phyloP scores from a whole-genome alignment of 2,113 vertebrate genomes.

The Eudorcas thomsonii region DNA sequence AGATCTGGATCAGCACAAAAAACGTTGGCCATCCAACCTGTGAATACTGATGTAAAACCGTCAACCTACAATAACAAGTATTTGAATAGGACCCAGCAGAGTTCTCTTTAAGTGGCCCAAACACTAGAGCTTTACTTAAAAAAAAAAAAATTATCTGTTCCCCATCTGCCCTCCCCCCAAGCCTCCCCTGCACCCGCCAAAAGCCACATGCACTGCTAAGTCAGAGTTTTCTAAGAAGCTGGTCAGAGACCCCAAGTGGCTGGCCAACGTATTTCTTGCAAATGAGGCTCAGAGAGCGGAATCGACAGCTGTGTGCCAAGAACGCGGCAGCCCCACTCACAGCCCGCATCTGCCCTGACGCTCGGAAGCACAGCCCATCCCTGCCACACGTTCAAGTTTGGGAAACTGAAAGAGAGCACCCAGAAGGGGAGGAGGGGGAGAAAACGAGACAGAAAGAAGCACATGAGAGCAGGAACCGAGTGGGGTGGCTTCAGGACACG shows the following conservation, averaged over 20 bases:
- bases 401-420: not conserved
- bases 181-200: not conserved
- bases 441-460: not conserved
- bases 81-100: not conserved
- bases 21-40: not conserved
- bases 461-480: not conserved
- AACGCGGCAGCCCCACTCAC: not conserved
- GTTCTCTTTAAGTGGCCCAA: not conserved
- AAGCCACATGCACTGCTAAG: not conserved
- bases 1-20: not conserved
- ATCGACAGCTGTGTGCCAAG: not conserved
- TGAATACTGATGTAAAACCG: not conserved
- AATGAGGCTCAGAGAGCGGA: not conserved
- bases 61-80: not conserved
- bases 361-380: not conserved
- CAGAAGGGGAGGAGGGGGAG: not conserved
- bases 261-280: not conserved
- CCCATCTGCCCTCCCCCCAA: not conserved
- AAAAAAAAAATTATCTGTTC: not conserved
- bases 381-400: not conserved
- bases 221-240: constrained; percentile 25
- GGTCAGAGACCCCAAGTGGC: not conserved
- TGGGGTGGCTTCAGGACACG: rapidly evolving
- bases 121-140: not conserved
- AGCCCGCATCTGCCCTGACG: not conserved